Conservation (phyloP, 2,113 vertebrate genomes). For the Hylia prasina region DNA sequence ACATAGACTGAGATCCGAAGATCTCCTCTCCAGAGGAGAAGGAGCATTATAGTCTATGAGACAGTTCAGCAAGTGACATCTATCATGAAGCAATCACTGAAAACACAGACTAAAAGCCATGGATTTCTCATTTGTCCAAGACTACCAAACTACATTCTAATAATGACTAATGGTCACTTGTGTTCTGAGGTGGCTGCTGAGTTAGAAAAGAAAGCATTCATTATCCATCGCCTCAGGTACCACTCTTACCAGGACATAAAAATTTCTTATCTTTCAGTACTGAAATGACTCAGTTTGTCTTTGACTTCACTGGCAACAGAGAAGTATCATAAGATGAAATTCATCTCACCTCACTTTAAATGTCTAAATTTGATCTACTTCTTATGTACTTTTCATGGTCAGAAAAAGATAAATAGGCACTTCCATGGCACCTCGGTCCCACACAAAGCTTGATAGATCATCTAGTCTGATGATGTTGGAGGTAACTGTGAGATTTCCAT, state of each 20-base stretch:
- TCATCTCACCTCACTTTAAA: neutral
- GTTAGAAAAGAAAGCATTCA: neutral
- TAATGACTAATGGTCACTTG: neutral
- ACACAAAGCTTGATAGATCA: neutral
- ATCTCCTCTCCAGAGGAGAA: neutral
- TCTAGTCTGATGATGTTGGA: neutral
- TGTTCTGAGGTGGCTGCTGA: neutral
- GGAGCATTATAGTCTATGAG: neutral
- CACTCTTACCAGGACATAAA: neutral
- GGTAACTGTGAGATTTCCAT: neutral
- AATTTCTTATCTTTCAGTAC: neutral
- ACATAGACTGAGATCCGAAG: neutral
- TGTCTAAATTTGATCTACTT: neutral
- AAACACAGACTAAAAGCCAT: neutral
- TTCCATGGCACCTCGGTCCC: neutral
- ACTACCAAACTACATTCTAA: neutral
- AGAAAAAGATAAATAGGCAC: neutral
- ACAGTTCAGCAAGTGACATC: neutral
- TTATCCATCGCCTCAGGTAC: neutral
- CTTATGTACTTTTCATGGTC: neutral
- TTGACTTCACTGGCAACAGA: neutral
- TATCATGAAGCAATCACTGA: neutral
- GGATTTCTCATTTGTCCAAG: neutral
- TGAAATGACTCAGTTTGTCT: neutral
- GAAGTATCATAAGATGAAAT: neutral